A percentile compares a stretch with the other conserved stretches of the same genome.
Evolutionary conservation across 2,888 invertebrate species (phyloP).

Genomic region (Mamestra brassicae): DNA sequence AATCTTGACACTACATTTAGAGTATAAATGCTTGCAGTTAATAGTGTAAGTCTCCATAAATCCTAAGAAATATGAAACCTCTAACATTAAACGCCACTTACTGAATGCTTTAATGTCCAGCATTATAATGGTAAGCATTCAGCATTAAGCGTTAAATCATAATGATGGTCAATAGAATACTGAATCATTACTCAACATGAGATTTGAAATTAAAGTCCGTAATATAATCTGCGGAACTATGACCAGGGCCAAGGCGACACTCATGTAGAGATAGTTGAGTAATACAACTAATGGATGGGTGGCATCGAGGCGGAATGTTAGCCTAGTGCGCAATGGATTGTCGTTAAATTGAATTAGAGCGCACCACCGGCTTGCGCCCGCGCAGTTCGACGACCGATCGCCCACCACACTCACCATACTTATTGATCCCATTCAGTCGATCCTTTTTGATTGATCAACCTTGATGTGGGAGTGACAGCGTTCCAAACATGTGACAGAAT

Average conservation of each 20-base stretch:
- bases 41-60: constrained; percentile 63
- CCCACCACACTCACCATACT: constrained; percentile 86
- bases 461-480: constrained; percentile 83
- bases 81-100: constrained; percentile 71
- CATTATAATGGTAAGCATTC: constrained; percentile 65
- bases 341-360: constrained; percentile 90
- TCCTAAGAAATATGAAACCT: constrained; percentile 70
- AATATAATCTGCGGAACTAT: constrained; percentile 64
- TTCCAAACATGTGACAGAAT: constrained; percentile 70
- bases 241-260: constrained; percentile 68
- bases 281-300: constrained; percentile 72
- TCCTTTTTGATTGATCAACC: constrained; percentile 88
- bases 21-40: constrained; percentile 50
- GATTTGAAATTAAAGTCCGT: constrained; percentile 74
- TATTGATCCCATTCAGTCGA: constrained; percentile 88
- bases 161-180: constrained; percentile 71
- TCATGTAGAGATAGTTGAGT: constrained; percentile 76
- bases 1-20: constrained; percentile 50
- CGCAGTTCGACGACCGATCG: constrained; percentile 91
- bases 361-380: constrained; percentile 86
- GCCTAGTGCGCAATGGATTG: constrained; percentile 82
- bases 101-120: constrained; percentile 69
- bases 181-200: constrained; percentile 69
- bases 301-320: constrained; percentile 77
- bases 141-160: constrained; percentile 74